A percentile compares a stretch with the other conserved stretches of the same genome.
Conservation (phyloP, 2,888 invertebrate species). For the Pelosia muscerda region DNA sequence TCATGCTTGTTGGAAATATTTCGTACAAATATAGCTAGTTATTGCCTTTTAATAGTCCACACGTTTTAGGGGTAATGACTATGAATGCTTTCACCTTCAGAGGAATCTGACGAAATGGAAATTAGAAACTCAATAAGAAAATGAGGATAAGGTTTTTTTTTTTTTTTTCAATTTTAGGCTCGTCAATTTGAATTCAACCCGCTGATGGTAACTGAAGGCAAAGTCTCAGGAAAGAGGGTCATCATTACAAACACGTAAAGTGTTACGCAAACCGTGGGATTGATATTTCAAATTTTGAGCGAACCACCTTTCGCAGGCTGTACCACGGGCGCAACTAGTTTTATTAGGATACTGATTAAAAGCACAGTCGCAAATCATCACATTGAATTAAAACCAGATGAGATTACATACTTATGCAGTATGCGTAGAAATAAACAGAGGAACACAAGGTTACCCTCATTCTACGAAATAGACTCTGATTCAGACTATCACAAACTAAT, state of each 20-base stretch:
- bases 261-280: no score
- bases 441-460: neutral
- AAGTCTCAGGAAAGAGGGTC: no score
- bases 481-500: conserved; percentile 3
- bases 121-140: neutral
- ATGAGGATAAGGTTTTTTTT: neutral
- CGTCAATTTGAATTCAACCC: no score
- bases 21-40: neutral
- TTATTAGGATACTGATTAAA: neutral
- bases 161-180: no score
- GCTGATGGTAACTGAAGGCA: no score
- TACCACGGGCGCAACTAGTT: neutral
- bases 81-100: neutral
- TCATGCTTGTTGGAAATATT: conserved; percentile 4
- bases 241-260: no score
- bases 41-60: neutral
- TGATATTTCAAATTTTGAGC: neutral
- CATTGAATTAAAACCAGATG: neutral
- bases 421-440: neutral
- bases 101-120: neutral
- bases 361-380: neutral
- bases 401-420: neutral
- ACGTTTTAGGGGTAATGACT: neutral
- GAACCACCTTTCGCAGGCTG: neutral
- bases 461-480: neutral